Base-by-base conservation (phyloP, 2,888 invertebrate genomes). In the Caenorhabditis parvicauda region DNA sequence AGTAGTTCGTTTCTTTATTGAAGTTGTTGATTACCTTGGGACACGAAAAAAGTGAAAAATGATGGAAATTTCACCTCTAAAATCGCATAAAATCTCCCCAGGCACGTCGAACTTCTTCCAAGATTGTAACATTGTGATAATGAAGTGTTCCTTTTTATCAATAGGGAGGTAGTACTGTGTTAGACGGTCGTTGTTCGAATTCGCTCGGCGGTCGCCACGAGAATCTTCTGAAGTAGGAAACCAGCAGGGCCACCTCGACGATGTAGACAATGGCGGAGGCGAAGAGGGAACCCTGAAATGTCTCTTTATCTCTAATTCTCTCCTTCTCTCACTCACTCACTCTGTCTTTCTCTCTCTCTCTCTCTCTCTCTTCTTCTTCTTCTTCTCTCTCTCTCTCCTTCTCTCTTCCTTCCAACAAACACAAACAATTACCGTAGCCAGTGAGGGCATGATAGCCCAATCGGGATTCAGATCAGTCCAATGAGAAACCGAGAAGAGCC, bases 391-490 rank as follows among this genome's bases (percentile, higher is more conserved):
- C 9, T 49, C 3, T 21, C 17, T 45, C 27, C 27, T 22, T 9
- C 14, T 21, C 14, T 28, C 14, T 19, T 22, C 12, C 27, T 22
- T 28, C n/a, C 14, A 49, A 45, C 14, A 44, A 46, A 7, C 22
- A 6, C 6, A 19, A 41, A 27, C 25, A 51, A 56, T 58, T 32
- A 74, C 76, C 17, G 75, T 49, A 14, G 75, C 75, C 25, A 76
- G 43, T 1, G 65, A 49, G 0, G 76, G 74, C 54, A 71, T 56
- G 3, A 64, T 67, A 3, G 71, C 67, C 76, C 76, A 76, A 2
- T 59, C 65, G 5, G 76, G 76, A 47, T 76, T 76, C 39, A 64
- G 57, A 19, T 63, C 54, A 1, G 74, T 53, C 76, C 76, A 76
- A 55, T 76, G 69, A 22, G 53, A 54, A 7, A 70, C 71, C 35